Evolutionary conservation across 2,113 vertebrate genomes (phyloP), one percentile per base, ranked within the genome.

Genomic region (Oncorhynchus clarkii): DNA sequence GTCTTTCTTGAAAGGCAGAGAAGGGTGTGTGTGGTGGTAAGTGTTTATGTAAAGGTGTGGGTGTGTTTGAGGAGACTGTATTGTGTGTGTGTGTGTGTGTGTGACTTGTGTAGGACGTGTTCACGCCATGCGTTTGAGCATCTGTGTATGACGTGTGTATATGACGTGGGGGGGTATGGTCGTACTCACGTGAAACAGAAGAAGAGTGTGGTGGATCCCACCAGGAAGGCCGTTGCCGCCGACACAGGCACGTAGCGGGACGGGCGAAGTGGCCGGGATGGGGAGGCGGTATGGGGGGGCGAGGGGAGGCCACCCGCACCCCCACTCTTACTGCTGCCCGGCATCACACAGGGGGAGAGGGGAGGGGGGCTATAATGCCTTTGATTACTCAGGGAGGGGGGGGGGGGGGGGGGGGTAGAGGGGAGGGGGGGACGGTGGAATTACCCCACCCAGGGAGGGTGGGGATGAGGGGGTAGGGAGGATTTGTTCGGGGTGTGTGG

Each of bases 101-200:
- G 34, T 39, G 34, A 62, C 31, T 31, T 39, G 34, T 39, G 34
- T 39, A 2, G 34, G 34, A 39, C 7, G 1, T 39, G 34, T 39
- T 8, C 34, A 39, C 34, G 34, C 34, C 7, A 8, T 39, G 34
- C 34, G 1, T 34, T 34, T 34, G 34, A 34, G 6, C 34, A 34
- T 34, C 34, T 34, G 34, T 39, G 34, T 45, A 9, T 45, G 39
- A 39, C 3, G 20, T 5, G 39, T 31, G 24, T 67, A 13, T 31
- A 1, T 67, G 45, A 31, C 51, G 64, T 49, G 29, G 29, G 11
- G 20, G 31, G n/a, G 6, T 66, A 11, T 66, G 64, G 5, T n/a
- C 2, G 29, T 81, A 98, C 97, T 99, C 93, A 99, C 97, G 97
- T 98, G 91, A 99, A 99, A 89, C 96, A 95, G 88, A 99, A 98